These are phyloP conservation scores for Gymnocypris eckloni DNA, from an alignment of 2,797 vertebrate genomes.

Conservation along the genomic window DNA sequence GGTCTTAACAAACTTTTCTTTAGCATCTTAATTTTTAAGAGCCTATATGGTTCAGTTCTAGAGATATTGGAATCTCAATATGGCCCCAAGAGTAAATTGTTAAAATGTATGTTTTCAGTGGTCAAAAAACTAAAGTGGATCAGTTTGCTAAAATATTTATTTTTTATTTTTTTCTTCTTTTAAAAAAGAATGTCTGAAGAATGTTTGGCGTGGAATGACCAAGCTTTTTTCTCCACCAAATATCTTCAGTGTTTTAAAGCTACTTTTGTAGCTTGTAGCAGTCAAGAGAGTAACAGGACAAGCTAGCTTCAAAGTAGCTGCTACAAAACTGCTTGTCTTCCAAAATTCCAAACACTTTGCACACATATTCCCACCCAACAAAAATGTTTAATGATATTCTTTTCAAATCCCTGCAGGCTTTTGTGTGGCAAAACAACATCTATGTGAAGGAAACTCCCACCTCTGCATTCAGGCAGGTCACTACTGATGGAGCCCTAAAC, in stretches of 20 bases:
- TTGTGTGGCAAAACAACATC: constrained; percentile 88
- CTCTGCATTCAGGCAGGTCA: constrained; percentile 76
- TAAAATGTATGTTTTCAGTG: background rate
- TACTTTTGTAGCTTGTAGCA: background rate
- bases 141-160: too few relatives aligned
- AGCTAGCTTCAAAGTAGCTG: background rate
- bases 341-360: background rate
- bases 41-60: too few relatives aligned
- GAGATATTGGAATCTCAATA: too few relatives aligned
- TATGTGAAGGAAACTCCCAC: constrained; percentile 84
- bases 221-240: too few relatives aligned
- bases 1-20: too few relatives aligned
- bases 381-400: background rate
- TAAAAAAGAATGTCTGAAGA: background rate
- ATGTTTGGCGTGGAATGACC: too few relatives aligned
- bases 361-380: background rate
- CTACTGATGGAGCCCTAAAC: constrained; percentile 80
- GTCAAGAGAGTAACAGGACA: background rate
- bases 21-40: too few relatives aligned
- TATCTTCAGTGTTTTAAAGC: too few relatives aligned
- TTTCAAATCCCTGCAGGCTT: constrained; percentile 78
- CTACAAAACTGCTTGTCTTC: too few relatives aligned
- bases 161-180: background rate
- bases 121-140: background rate
- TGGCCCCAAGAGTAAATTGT: too few relatives aligned